These are phyloP conservation scores for Eupeodes luniger DNA, from an alignment of 2,888 invertebrate species.

Conservation along the genomic window DNA sequence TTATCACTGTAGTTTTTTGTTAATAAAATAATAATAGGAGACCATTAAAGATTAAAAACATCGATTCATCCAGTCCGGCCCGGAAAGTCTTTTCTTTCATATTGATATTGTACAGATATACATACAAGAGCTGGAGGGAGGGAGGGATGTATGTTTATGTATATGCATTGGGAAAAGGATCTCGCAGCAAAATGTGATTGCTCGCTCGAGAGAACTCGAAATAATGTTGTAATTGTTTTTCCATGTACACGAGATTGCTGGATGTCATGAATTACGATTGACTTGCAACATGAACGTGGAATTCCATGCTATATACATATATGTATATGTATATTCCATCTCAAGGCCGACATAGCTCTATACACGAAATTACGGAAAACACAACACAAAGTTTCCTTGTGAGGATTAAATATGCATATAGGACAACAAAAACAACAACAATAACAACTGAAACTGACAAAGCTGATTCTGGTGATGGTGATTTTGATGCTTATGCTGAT, in stretches of 20 bases:
- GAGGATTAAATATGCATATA: neutral
- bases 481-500: slow-evolving; percentile 12
- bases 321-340: neutral
- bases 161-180: slow-evolving; percentile 20
- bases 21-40: slow-evolving; percentile 74
- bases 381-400: slow-evolving; percentile 29
- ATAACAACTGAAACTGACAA: slow-evolving; percentile 19
- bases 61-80: slow-evolving; percentile 61
- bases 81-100: slow-evolving; percentile 10
- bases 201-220: slow-evolving; percentile 50
- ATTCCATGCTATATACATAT: slow-evolving; percentile 21
- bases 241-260: slow-evolving; percentile 69
- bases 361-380: slow-evolving; percentile 7
- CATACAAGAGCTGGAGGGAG: neutral
- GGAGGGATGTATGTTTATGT: neutral
- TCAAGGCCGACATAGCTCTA: slow-evolving; percentile 59
- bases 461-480: slow-evolving; percentile 40
- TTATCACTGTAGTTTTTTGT: slow-evolving; percentile 71
- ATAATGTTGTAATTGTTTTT: slow-evolving; percentile 75
- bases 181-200: slow-evolving; percentile 57
- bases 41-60: slow-evolving; percentile 71
- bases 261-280: slow-evolving; percentile 71
- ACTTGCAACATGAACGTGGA: slow-evolving; percentile 58
- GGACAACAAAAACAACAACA: slow-evolving; percentile 5
- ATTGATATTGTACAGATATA: neutral